phyloP scores from a whole-genome alignment of 1,140 invertebrate genomes.

The Drosophila guanche region DNA sequence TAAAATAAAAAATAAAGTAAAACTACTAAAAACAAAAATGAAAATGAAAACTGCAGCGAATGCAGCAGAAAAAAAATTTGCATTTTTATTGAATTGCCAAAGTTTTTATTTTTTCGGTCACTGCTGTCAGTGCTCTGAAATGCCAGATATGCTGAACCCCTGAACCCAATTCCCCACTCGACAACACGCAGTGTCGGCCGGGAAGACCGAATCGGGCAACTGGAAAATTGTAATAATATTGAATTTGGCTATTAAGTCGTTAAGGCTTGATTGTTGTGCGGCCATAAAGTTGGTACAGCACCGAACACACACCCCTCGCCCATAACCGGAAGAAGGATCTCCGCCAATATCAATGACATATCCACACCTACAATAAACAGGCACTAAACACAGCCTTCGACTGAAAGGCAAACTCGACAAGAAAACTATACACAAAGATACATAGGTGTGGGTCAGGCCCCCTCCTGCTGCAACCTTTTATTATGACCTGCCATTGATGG shows the following conservation, averaged over 20 bases:
- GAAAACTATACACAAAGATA: constrained; percentile 43
- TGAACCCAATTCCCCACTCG: constrained; percentile 10
- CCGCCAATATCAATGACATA: constrained; percentile 14
- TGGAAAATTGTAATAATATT: constrained; percentile 78
- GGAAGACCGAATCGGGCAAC: constrained; percentile 44
- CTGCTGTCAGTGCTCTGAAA: constrained; percentile 52
- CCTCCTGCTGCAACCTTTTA: constrained; percentile 26
- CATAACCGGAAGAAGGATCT: constrained; percentile 1
- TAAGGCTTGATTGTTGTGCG: constrained; percentile 59
- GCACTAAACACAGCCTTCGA: constrained; percentile 25
- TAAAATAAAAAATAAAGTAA: constrained; percentile 13
- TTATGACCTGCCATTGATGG: constrained; percentile 64
- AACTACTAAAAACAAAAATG: constrained; percentile 49
- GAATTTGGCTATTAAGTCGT: constrained; percentile 80
- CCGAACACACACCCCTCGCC: neutral
- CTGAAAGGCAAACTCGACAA: constrained; percentile 3
- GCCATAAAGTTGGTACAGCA: constrained; percentile 45
- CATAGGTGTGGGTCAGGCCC: neutral
- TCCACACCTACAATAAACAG: constrained; percentile 46
- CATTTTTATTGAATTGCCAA: constrained; percentile 80
- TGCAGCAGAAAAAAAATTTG: constrained; percentile 54
- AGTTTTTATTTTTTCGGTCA: constrained; percentile 69
- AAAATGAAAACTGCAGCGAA: constrained; percentile 66
- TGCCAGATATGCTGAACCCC: constrained; percentile 3
- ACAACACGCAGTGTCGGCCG: too few relatives aligned